Base-by-base conservation (phyloP, 37 sponge, comb jelly and placozoan species). In the Chondrosia reniformis region DNA sequence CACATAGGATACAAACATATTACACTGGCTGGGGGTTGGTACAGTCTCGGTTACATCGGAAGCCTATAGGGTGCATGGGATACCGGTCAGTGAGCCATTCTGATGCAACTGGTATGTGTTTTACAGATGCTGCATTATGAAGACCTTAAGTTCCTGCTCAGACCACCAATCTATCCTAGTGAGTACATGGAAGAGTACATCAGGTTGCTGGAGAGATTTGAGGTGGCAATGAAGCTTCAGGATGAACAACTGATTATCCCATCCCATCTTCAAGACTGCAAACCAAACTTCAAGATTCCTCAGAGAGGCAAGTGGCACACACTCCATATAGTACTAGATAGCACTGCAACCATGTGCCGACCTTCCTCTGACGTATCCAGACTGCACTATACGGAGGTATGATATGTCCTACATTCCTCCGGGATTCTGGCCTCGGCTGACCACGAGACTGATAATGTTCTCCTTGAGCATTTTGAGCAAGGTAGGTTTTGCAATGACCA, bases 371-470 rank as follows among this genome's bases (percentile, higher is more conserved):
- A 55, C 46, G 19, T 17, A 55, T 27, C 54, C 84, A 81, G 87
- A 34, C 36, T 64, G 67, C 41, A 80, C 86, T n/a, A 63, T 84
- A 2, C 85, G 94, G 3, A 77, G 87, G 36, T 93, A 93, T 46
- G 13, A 43, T 1, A 80, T 93, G 81, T 73, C 80, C 33, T 93
- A 83, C 79, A 93, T 93, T 74, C 94, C 94, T 41, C 94, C 87
- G 55, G 94, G 94, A 27, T 93, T 93, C 55, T 89, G 86, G 87
- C 84, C 94, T 12, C 74, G 94, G 19, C 81, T 93, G 32, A 77
- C 85, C 45, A 84, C 89, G 15, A 52, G 94, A 5, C 67, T 93
- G 74, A 61, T 86, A 5, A 54, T 77, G 21, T 86, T 93, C 54
- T 80, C 93, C 13, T 19, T 17, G 17, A n/a, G 28, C 22, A 56